Evolutionary conservation across 2,797 vertebrate genomes (phyloP).

Genomic region (Garrulus glandarius): DNA sequence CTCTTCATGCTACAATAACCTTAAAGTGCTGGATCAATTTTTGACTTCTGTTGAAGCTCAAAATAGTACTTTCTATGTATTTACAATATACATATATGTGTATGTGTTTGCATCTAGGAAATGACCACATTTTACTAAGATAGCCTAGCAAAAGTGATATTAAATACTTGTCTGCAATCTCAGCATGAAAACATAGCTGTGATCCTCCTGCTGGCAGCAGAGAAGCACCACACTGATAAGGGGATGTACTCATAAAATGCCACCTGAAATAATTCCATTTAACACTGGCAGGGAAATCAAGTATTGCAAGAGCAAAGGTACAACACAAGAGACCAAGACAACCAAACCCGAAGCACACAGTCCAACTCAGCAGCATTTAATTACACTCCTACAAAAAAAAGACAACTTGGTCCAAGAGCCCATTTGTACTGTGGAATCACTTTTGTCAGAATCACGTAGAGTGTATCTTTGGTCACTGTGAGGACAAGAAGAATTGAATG

Average conservation of each 20-base stretch:
- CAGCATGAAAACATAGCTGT: background rate
- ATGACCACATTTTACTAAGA: background rate
- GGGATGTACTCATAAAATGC: background rate
- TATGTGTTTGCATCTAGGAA: background rate
- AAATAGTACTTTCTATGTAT: background rate
- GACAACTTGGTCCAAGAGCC: background rate
- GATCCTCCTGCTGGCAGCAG: slow-evolving; percentile 6
- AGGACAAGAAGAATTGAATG: background rate
- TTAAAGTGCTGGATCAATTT: slow-evolving; percentile 15
- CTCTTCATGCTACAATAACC: background rate
- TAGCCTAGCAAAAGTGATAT: background rate
- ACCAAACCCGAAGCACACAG: background rate
- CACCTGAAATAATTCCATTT: background rate
- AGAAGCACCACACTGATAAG: background rate
- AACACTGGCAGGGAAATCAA: background rate
- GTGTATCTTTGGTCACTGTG: background rate
- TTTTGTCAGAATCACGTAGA: background rate
- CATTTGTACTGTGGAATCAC: background rate
- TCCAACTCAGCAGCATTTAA: background rate
- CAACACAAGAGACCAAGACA: background rate
- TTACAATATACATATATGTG: background rate
- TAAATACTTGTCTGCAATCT: background rate
- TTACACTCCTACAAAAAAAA: background rate
- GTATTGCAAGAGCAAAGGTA: background rate
- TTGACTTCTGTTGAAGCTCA: background rate